phyloP scores from a whole-genome alignment of 2,113 vertebrate genomes.

The Crotophaga sulcirostris region DNA sequence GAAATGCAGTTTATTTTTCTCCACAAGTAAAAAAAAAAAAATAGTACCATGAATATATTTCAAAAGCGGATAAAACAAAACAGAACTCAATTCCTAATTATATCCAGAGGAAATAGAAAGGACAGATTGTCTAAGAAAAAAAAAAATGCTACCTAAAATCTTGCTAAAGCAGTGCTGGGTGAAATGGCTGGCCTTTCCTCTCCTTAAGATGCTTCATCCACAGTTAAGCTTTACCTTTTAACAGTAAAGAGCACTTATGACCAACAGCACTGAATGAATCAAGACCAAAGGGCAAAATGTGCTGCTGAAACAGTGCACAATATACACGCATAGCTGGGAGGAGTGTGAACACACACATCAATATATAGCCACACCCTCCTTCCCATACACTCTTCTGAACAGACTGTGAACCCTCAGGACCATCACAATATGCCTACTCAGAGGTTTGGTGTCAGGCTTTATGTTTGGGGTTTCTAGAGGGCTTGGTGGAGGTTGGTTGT shows the following conservation, averaged over 20 bases:
- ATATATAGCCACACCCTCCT: neutral
- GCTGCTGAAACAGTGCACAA: neutral
- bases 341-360: neutral
- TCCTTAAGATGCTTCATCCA: neutral
- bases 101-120: neutral
- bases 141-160: neutral
- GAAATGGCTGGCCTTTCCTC: neutral
- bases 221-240: neutral
- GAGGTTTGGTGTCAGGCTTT: neutral
- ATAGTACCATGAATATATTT: neutral
- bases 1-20: neutral
- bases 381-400: neutral
- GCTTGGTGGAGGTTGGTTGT: neutral
- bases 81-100: neutral
- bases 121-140: neutral
- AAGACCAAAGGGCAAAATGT: neutral
- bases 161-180: neutral
- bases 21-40: neutral
- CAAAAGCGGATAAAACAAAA: neutral
- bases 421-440: fast-evolving
- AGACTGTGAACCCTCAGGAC: neutral
- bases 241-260: neutral
- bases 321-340: fast-evolving
- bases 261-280: neutral
- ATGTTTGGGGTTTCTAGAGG: neutral